Evolutionary conservation across 2,888 invertebrate genomes (phyloP).

Genomic region (Cosmorhoe ocellata): DNA sequence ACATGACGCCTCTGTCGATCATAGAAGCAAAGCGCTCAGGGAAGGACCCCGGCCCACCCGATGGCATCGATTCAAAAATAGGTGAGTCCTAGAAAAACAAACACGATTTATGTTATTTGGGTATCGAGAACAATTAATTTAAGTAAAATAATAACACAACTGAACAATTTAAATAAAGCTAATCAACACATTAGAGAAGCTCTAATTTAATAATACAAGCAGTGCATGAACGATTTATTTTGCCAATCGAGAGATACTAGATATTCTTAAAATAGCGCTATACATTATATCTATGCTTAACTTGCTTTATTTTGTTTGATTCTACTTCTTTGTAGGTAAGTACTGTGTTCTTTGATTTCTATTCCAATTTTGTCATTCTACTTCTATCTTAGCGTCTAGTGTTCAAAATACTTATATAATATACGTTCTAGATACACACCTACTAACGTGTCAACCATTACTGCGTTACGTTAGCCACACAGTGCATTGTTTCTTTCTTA

Average conservation of each 20-base stretch:
- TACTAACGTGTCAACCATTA: slow-evolving; percentile 39
- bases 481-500: slow-evolving; percentile 60
- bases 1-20: slow-evolving; percentile 81
- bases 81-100: slow-evolving; percentile 66
- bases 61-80: slow-evolving; percentile 67
- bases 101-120: slow-evolving; percentile 7
- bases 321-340: slow-evolving; percentile 12
- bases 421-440: slow-evolving; percentile 36
- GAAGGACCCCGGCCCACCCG: slow-evolving; percentile 53
- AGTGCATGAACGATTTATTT: slow-evolving; percentile 20
- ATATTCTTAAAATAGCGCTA: slow-evolving; percentile 3
- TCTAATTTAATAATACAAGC: slow-evolving; percentile 22
- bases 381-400: slow-evolving; percentile 23
- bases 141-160: background rate
- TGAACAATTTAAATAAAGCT: slow-evolving; percentile 10
- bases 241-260: slow-evolving; percentile 8
- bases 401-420: slow-evolving; percentile 1
- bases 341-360: slow-evolving; percentile 12
- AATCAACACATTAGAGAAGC: slow-evolving; percentile 14
- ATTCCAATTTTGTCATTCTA: slow-evolving; percentile 8
- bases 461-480: slow-evolving; percentile 63
- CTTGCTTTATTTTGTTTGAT: slow-evolving; percentile 4
- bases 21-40: slow-evolving; percentile 62
- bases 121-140: background rate
- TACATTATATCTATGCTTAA: background rate